Conservation (phyloP, 2,113 vertebrate genomes). For the Aegotheles bennettii region DNA sequence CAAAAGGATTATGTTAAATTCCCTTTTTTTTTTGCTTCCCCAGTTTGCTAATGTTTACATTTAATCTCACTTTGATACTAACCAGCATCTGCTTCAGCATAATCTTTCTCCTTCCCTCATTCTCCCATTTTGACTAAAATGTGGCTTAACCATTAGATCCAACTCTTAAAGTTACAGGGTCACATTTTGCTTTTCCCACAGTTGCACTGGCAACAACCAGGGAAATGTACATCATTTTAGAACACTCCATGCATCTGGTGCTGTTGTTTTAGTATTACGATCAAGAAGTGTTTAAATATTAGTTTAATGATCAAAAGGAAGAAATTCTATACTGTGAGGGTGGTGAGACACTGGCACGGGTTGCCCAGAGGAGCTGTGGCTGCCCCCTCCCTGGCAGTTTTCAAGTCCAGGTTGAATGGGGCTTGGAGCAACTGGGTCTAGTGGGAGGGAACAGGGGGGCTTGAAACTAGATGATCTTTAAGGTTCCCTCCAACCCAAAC, state of each 20-base stretch:
- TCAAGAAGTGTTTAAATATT: too few species aligned
- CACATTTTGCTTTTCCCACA: neutral
- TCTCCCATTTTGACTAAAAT: neutral
- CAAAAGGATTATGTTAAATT: conserved; percentile 26
- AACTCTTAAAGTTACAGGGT: neutral
- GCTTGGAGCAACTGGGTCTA: too few species aligned
- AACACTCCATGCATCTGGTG: neutral
- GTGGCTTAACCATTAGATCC: neutral
- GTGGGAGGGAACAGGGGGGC: too few species aligned
- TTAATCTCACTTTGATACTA: conserved; percentile 15
- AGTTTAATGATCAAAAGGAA: too few species aligned
- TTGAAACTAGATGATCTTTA: too few species aligned
- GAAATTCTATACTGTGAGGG: too few species aligned
- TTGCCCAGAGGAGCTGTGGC: too few species aligned
- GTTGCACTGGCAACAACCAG: neutral
- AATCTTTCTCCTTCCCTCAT: neutral
- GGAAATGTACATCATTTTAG: neutral
- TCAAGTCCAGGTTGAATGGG: too few species aligned
- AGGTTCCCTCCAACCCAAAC: too few species aligned
- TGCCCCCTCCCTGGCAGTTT: too few species aligned
- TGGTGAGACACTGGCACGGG: too few species aligned
- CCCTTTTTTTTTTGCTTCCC: neutral
- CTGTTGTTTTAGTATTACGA: neutral
- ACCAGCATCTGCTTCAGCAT: neutral
- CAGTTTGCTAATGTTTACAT: neutral